A percentile compares a stretch with the other conserved stretches of the same genome.
Conservation (phyloP, 2,888 invertebrate genomes). For the Dorcus hopei region DNA sequence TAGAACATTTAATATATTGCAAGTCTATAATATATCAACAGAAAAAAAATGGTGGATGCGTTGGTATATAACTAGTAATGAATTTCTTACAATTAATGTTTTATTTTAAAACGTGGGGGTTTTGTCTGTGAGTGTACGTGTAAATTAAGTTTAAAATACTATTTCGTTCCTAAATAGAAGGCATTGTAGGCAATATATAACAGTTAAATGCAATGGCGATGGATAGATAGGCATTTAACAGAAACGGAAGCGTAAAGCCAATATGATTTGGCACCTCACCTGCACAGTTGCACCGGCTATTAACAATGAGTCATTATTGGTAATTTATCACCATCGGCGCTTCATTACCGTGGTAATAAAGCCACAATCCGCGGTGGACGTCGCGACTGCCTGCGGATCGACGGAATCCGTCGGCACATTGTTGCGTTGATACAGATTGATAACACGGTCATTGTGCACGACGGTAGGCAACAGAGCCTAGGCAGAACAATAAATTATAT, state of each 20-base stretch:
- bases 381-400: conserved; percentile 25
- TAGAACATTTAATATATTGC: too few relatives aligned
- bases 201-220: conserved; percentile 2
- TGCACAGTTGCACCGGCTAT: conserved; percentile 36
- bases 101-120: too few relatives aligned
- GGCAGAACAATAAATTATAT: conserved; percentile 33
- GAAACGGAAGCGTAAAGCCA: conserved; percentile 21
- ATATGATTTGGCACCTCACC: conserved; percentile 35
- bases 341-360: conserved; percentile 44
- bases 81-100: too few relatives aligned
- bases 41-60: too few relatives aligned
- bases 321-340: conserved; percentile 45
- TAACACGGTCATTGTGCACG: conserved; percentile 28
- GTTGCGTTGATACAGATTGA: conserved; percentile 44
- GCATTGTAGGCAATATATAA: background rate
- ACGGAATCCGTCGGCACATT: conserved; percentile 40
- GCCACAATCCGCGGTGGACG: conserved; percentile 33
- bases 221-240: background rate
- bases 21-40: too few relatives aligned
- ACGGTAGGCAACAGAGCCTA: conserved; percentile 13
- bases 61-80: too few relatives aligned
- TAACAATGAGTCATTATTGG: conserved; percentile 44
- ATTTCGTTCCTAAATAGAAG: background rate
- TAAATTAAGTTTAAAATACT: background rate
- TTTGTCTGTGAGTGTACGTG: too few relatives aligned